phyloP scores from a whole-genome alignment of 2,888 invertebrate genomes.

The Ophion ventricosus region DNA sequence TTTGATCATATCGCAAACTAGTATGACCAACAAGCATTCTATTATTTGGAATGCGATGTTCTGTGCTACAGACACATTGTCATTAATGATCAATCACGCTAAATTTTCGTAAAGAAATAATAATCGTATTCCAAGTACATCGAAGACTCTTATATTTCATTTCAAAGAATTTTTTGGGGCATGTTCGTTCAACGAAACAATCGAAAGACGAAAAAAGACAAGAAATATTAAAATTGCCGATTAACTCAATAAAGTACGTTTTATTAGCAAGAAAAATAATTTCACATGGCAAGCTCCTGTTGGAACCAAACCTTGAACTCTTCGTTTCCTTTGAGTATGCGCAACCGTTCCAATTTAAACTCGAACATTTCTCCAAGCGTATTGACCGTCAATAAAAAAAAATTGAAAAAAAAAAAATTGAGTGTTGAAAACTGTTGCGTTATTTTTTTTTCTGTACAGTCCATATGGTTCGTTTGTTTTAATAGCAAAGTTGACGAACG shows the following conservation, averaged over 20 bases:
- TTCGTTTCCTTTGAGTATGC: slow-evolving; percentile 3
- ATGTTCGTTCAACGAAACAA: slow-evolving; percentile 5
- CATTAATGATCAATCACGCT: slow-evolving; percentile 43
- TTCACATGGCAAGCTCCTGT: slow-evolving; percentile 31
- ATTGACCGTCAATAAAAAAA: slow-evolving; percentile 24
- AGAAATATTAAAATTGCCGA: slow-evolving; percentile 33
- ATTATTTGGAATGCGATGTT: slow-evolving; percentile 27
- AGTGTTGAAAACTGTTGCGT: neutral
- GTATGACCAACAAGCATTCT: neutral
- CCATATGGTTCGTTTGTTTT: slow-evolving; percentile 11
- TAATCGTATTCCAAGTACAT: slow-evolving; percentile 14
- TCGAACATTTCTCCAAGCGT: slow-evolving; percentile 32
- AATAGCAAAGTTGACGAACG: slow-evolving; percentile 17
- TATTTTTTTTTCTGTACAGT: slow-evolving; percentile 18
- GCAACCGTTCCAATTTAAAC: slow-evolving; percentile 28
- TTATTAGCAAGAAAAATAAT: slow-evolving; percentile 59
- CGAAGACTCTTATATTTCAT: neutral
- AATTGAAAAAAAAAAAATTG: slow-evolving; percentile 40
- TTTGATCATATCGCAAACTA: slow-evolving; percentile 16
- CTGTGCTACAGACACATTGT: slow-evolving; percentile 18
- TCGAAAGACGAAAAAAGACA: slow-evolving; percentile 5
- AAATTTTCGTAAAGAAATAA: slow-evolving; percentile 23
- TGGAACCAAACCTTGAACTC: slow-evolving; percentile 31
- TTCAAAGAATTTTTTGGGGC: slow-evolving; percentile 9
- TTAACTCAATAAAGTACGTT: slow-evolving; percentile 47